phyloP scores from a whole-genome alignment of 2,797 vertebrate species.

The Takifugu ocellatus region DNA sequence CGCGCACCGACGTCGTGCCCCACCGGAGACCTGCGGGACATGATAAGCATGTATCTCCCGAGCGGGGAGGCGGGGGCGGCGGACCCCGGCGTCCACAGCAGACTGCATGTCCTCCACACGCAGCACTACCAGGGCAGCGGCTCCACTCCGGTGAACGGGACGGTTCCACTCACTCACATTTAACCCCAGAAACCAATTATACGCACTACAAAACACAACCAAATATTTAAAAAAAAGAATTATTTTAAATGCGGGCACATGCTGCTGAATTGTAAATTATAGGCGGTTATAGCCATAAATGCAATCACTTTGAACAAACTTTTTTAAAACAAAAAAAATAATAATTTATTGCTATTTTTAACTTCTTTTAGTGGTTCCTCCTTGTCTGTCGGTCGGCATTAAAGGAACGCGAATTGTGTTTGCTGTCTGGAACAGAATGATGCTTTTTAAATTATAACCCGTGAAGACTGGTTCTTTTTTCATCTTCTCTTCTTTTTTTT shows the following conservation, averaged over 20 bases:
- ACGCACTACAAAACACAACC: slow-evolving; percentile 64
- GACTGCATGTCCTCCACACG: slow-evolving; percentile 88
- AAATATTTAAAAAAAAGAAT: slow-evolving; percentile 24
- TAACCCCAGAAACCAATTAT: slow-evolving; percentile 50
- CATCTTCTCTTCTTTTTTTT: slow-evolving; percentile 30
- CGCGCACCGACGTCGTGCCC: slow-evolving; percentile 84
- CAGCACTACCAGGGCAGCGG: slow-evolving; percentile 92
- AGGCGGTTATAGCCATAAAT: slow-evolving; percentile 71
- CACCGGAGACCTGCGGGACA: slow-evolving; percentile 91
- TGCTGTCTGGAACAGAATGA: slow-evolving; percentile 56
- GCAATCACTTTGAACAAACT: slow-evolving; percentile 64
- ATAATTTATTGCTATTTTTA: slow-evolving; percentile 1
- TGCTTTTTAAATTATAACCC: slow-evolving; percentile 63
- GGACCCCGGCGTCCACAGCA: slow-evolving; percentile 81
- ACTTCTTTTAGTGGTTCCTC: not conserved
- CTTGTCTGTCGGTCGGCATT: slow-evolving; percentile 31
- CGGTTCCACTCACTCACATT: slow-evolving; percentile 87
- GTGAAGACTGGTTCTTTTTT: slow-evolving; percentile 39
- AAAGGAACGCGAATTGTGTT: slow-evolving; percentile 37
- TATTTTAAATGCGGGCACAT: slow-evolving; percentile 61
- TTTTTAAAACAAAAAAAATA: slow-evolving; percentile 10
- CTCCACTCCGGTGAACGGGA: slow-evolving; percentile 86
- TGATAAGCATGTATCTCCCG: slow-evolving; percentile 96
- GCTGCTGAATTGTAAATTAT: slow-evolving; percentile 77
- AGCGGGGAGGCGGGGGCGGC: slow-evolving; percentile 76